Evolutionary conservation across 2,797 vertebrate species (phyloP).

Genomic region (Acanthornis magna): DNA sequence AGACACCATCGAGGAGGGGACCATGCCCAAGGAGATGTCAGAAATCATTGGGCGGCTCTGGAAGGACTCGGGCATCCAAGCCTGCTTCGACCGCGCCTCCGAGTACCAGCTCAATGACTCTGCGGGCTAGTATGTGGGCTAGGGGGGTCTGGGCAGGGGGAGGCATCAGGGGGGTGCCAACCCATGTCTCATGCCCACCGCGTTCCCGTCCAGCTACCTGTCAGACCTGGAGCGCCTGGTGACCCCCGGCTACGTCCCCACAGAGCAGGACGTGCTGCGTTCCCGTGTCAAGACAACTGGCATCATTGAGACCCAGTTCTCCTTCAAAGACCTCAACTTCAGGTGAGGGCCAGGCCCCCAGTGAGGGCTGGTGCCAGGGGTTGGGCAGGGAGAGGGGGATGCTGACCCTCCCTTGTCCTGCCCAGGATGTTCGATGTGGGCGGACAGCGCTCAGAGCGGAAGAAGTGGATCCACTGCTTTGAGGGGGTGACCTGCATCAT

Average conservation of each 20-base stretch:
- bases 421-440: constrained; percentile 98
- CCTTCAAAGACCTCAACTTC: constrained; percentile 95
- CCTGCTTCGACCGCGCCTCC: constrained; percentile 91
- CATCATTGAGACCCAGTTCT: constrained; percentile 95
- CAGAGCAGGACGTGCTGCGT: constrained; percentile 94
- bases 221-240: constrained; percentile 91
- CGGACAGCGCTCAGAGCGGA: constrained; percentile 95
- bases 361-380: background rate
- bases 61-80: constrained; percentile 94
- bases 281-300: constrained; percentile 97
- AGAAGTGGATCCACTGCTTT: constrained; percentile 99
- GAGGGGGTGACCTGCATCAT: constrained; percentile 99
- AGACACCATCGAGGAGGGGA: constrained; percentile 95
- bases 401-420: background rate
- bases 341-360: constrained; percentile 71
- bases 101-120: constrained; percentile 99
- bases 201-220: constrained; percentile 81
- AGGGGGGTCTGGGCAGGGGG: accelerated
- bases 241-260: constrained; percentile 91
- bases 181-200: accelerated
- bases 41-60: constrained; percentile 93
- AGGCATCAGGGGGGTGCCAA: no score
- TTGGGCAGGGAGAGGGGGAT: background rate
- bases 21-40: constrained; percentile 94
- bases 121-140: constrained; percentile 89